Percentiles rank a stretch among this genome's conserved stretches.
Conservation (phyloP, 2,113 vertebrate genomes). For the Dicrurus megarhynchus region DNA sequence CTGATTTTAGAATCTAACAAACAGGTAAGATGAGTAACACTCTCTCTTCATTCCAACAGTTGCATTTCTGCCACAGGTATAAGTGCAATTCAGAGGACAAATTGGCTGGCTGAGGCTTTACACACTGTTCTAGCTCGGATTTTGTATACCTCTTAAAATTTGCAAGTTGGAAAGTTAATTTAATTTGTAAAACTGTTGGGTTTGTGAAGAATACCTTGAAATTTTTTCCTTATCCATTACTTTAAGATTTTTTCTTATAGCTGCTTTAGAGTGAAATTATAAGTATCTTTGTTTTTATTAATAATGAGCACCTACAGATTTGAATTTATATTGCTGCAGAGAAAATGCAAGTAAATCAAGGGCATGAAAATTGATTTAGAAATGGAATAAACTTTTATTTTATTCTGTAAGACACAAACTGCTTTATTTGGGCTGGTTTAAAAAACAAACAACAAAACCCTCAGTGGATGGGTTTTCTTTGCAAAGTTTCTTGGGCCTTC, state of each 20-base stretch:
- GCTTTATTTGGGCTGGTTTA: background rate
- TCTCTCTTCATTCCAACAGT: background rate
- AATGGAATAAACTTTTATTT: background rate
- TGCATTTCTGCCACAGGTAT: background rate
- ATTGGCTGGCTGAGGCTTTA: background rate
- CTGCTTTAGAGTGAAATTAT: background rate
- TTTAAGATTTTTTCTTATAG: background rate
- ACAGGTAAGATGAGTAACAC: background rate
- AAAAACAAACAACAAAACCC: background rate
- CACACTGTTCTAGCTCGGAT: background rate
- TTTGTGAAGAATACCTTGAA: background rate
- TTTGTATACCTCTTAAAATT: background rate
- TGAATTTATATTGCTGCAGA: background rate
- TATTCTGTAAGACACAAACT: background rate
- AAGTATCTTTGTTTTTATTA: background rate
- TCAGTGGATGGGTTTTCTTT: background rate
- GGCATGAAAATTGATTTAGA: background rate
- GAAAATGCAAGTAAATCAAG: background rate
- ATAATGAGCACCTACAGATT: background rate
- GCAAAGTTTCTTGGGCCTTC: background rate
- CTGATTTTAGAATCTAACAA: background rate
- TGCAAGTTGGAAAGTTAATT: background rate
- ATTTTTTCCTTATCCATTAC: background rate
- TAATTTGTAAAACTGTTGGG: background rate
- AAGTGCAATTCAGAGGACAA: background rate